Conservation (phyloP, 2,888 invertebrate species). For the Helleia helle region DNA sequence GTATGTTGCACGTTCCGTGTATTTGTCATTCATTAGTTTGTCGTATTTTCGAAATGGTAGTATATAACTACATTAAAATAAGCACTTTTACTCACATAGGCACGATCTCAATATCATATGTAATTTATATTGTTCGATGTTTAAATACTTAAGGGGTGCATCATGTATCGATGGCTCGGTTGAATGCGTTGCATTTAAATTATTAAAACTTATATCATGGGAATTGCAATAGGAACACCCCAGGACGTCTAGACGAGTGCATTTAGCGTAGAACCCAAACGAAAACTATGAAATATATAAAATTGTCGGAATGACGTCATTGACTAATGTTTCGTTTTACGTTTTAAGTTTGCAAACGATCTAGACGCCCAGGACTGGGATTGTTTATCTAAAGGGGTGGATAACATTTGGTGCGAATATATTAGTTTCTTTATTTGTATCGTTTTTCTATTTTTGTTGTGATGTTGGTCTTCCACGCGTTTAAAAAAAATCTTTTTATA, state of each 20-base stretch:
- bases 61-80: constrained; percentile 24
- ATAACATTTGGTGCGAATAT: constrained; percentile 44
- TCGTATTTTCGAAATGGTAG: too few species aligned
- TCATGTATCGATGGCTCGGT: not conserved
- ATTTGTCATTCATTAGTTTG: too few species aligned
- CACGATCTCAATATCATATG: constrained; percentile 63
- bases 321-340: too few species aligned
- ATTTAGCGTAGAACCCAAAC: too few species aligned
- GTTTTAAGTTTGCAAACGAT: too few species aligned
- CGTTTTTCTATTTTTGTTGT: constrained; percentile 67
- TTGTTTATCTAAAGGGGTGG: constrained; percentile 9
- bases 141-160: not conserved
- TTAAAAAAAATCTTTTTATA: constrained; percentile 40
- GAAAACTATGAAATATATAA: too few species aligned
- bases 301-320: too few species aligned
- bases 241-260: too few species aligned
- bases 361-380: too few species aligned
- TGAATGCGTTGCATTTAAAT: constrained; percentile 3
- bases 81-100: constrained; percentile 37
- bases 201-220: constrained; percentile 1
- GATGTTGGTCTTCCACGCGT: constrained; percentile 70
- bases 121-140: constrained; percentile 38
- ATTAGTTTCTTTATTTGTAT: constrained; percentile 41
- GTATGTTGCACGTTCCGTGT: too few species aligned
- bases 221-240: constrained; percentile 9